phyloP scores from a whole-genome alignment of 1,140 invertebrate species.

The Cryptotermes secundus region DNA sequence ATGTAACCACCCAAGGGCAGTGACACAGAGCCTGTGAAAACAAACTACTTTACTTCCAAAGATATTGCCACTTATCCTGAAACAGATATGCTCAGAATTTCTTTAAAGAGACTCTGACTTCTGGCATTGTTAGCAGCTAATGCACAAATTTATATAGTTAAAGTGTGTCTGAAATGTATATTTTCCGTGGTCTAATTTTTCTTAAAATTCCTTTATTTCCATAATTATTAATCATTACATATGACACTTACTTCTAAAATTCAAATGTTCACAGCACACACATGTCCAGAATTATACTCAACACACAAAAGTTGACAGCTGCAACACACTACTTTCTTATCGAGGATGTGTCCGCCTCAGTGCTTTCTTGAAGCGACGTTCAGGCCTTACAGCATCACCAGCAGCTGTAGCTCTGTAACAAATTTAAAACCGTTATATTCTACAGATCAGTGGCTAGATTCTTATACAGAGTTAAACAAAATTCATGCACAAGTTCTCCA shows the following conservation, averaged over 20 bases:
- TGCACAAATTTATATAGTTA: neutral
- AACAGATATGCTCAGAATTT: neutral
- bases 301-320: neutral
- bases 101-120: neutral
- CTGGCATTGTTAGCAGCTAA: neutral
- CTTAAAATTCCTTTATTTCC: no score
- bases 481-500: no score
- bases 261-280: neutral
- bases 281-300: neutral
- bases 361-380: constrained; percentile 21
- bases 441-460: no score
- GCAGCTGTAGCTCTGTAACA: constrained; percentile 22
- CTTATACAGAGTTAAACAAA: no score
- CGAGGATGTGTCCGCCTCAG: neutral
- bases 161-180: no score
- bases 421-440: neutral
- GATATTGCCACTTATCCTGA: neutral
- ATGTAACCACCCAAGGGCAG: neutral
- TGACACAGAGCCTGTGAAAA: neutral
- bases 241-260: neutral
- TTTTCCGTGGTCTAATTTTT: no score
- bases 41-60: neutral
- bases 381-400: neutral
- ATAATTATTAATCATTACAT: neutral
- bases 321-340: neutral